Evolutionary conservation across 2,888 invertebrate genomes (phyloP).

Genomic region (Listrodromus nycthemerus): DNA sequence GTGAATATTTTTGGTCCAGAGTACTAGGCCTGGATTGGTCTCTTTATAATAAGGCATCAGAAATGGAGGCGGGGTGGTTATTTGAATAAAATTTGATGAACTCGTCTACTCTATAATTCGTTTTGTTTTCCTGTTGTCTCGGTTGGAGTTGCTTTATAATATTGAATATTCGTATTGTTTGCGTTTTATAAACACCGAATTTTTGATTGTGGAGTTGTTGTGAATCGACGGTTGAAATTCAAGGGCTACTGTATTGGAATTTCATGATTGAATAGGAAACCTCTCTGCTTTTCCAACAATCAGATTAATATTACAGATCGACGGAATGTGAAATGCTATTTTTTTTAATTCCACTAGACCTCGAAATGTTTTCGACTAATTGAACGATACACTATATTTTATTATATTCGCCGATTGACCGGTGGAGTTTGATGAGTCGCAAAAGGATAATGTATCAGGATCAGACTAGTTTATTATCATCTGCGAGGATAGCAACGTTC

Average conservation of each 20-base stretch:
- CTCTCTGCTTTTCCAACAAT: neutral
- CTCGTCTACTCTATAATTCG: neutral
- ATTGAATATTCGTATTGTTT: slow-evolving; percentile 25
- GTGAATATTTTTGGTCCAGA: slow-evolving; percentile 28
- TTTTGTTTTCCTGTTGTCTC: neutral
- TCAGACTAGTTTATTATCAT: neutral
- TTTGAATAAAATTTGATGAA: slow-evolving; percentile 16
- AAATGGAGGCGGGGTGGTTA: slow-evolving; percentile 19
- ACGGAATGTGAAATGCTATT: neutral
- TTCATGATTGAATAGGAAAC: neutral
- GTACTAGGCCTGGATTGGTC: slow-evolving; percentile 17
- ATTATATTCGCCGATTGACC: neutral
- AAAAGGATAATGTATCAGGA: neutral
- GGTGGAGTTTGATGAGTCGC: neutral
- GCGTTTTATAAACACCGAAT: slow-evolving; percentile 17
- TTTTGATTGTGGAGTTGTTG: slow-evolving; percentile 9
- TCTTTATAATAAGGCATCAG: slow-evolving; percentile 31
- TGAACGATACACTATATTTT: neutral
- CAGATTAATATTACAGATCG: neutral
- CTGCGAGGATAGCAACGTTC: neutral
- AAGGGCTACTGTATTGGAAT: neutral
- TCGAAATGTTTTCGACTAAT: neutral
- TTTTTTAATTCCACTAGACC: neutral
- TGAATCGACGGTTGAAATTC: neutral
- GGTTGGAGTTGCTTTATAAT: neutral